Percentiles rank a stretch among this genome's conserved stretches.
Conservation (phyloP, 2,113 vertebrate genomes). For the Cololabis saira region DNA sequence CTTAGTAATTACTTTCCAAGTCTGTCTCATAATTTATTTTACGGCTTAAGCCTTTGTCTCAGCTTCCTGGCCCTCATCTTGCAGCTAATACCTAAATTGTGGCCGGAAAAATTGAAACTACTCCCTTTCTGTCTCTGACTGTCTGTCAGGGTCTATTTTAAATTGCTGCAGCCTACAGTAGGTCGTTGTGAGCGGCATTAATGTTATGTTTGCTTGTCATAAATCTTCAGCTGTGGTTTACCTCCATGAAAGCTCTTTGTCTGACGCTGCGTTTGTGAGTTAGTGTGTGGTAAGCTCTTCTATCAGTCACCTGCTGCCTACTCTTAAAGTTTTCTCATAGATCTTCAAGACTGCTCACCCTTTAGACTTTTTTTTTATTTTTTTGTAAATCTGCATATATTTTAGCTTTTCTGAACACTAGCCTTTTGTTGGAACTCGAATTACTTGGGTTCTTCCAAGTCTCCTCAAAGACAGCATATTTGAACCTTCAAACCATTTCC, state of each 20-base stretch:
- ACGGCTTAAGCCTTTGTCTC: constrained; percentile 43
- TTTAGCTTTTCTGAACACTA: neutral
- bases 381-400: neutral
- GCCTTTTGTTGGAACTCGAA: constrained; percentile 6
- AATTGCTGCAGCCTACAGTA: constrained; percentile 22
- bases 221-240: constrained; percentile 39
- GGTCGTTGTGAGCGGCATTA: constrained; percentile 36
- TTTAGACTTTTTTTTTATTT: neutral
- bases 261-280: constrained; percentile 14
- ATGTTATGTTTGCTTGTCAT: constrained; percentile 34
- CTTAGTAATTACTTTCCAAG: constrained; percentile 28
- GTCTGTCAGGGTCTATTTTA: constrained; percentile 37
- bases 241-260: constrained; percentile 27
- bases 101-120: constrained; percentile 32
- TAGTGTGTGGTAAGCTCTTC: neutral
- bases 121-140: constrained; percentile 13
- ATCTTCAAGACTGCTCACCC: neutral
- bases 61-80: constrained; percentile 31
- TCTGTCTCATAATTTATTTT: constrained; percentile 30
- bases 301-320: constrained; percentile 24
- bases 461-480: neutral
- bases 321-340: neutral
- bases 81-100: constrained; percentile 35
- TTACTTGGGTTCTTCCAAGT: no score
- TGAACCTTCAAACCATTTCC: constrained; percentile 26